Conservation (phyloP, 2,888 invertebrate species). For the Melipona bicolor region DNA sequence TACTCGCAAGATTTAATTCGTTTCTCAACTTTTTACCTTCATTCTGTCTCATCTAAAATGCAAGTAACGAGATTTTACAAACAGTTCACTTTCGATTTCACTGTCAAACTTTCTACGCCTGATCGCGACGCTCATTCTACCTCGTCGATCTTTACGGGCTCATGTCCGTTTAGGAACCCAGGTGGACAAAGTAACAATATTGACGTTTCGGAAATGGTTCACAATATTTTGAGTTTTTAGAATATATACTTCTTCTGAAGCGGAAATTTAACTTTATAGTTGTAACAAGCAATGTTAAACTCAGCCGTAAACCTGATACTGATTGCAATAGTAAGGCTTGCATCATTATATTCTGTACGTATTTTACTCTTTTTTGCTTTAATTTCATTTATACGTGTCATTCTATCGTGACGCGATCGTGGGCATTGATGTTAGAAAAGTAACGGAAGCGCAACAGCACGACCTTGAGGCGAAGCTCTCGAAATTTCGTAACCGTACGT, state of each 20-base stretch:
- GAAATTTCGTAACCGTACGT: constrained; percentile 78
- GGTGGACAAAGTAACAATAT: too few species aligned
- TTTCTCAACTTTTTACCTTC: not conserved
- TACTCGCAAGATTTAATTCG: too few species aligned
- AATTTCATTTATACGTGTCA: not conserved
- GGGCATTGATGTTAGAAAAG: constrained; percentile 18
- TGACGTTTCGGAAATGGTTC: too few species aligned
- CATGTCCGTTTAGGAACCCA: not conserved
- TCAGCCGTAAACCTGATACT: too few species aligned
- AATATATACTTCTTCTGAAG: too few species aligned
- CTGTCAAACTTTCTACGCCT: constrained; percentile 20
- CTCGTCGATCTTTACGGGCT: not conserved
- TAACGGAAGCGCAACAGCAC: constrained; percentile 39
- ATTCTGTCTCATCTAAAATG: not conserved
- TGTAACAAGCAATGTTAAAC: too few species aligned
- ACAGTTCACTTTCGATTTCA: constrained; percentile 34
- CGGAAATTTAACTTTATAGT: too few species aligned
- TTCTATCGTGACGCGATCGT: not conserved
- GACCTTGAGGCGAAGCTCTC: constrained; percentile 71
- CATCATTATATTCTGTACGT: too few species aligned
- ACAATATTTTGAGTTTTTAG: too few species aligned
- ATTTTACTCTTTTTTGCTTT: too few species aligned
- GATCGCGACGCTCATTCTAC: not conserved
- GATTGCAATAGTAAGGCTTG: too few species aligned
- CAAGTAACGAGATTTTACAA: not conserved